These are phyloP conservation scores for Melanchra persicariae DNA, from an alignment of 2,888 invertebrate species.

Conservation along the genomic window DNA sequence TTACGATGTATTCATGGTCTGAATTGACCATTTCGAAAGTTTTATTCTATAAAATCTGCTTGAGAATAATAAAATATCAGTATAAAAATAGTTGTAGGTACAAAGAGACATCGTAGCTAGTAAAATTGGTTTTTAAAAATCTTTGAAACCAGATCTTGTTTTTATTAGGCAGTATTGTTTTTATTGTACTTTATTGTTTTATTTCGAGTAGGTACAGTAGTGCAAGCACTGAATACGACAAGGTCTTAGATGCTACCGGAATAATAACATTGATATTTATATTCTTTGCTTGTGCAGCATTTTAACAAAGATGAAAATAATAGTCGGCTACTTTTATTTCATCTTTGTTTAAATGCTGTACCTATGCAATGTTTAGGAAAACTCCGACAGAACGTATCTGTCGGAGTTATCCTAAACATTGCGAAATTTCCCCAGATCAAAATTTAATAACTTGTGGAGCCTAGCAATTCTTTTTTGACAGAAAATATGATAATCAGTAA, in stretches of 20 bases:
- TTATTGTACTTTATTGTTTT: not conserved
- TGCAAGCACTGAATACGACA: not conserved
- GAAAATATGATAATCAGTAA: too few species aligned
- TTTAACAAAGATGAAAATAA: not conserved
- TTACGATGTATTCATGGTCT: constrained; percentile 77
- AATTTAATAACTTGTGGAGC: not conserved
- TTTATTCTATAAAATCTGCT: constrained; percentile 60
- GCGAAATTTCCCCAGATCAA: not conserved
- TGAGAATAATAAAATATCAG: constrained; percentile 44
- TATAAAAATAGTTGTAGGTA: not conserved
- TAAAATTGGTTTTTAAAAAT: too few species aligned
- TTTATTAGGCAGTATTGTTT: too few species aligned
- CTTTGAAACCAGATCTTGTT: too few species aligned
- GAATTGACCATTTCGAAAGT: constrained; percentile 69
- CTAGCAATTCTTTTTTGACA: not conserved
- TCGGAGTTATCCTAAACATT: not conserved
- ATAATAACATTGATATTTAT: not conserved
- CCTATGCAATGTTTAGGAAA: too few species aligned
- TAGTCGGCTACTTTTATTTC: too few species aligned
- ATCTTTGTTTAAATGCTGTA: too few species aligned
- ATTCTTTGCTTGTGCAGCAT: not conserved
- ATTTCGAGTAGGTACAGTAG: not conserved
- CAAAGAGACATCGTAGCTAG: not conserved
- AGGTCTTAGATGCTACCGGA: not conserved
- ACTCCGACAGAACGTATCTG: too few species aligned